These are phyloP conservation scores for Emesis furor DNA, from an alignment of 2,888 invertebrate species.

Conservation along the genomic window DNA sequence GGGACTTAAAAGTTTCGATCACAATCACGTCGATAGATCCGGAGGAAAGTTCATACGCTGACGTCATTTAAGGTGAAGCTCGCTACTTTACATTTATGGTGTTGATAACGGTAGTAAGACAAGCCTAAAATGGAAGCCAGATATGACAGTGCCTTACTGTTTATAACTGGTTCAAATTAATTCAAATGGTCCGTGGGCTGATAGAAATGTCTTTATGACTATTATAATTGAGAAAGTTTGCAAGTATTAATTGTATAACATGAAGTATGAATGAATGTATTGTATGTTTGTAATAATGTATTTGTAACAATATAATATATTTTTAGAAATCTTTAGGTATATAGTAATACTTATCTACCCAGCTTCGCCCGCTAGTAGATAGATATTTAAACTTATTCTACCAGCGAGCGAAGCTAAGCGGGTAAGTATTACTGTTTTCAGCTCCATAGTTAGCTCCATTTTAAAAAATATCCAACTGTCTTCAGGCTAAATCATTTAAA, in stretches of 20 bases:
- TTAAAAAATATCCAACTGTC: no score
- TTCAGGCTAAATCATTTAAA: no score
- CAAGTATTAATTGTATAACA: not conserved
- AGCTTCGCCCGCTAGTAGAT: no score
- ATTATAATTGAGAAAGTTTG: not conserved
- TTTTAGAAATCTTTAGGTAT: no score
- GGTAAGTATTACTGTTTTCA: no score
- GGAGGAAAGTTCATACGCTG: slow-evolving; percentile 12
- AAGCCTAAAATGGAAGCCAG: not conserved
- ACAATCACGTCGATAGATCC: slow-evolving; percentile 7
- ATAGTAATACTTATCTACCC: no score
- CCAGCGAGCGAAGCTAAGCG: no score
- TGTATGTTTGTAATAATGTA: no score
- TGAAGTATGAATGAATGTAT: no score
- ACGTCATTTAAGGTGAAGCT: slow-evolving; percentile 18
- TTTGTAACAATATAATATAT: no score
- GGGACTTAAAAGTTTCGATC: not conserved
- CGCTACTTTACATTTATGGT: slow-evolving; percentile 2
- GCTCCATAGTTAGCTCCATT: no score
- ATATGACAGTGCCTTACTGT: not conserved
- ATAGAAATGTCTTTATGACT: not conserved
- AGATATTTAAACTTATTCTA: no score
- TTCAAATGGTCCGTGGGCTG: not conserved
- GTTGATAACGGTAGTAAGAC: not conserved
- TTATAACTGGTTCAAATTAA: slow-evolving; percentile 5